A percentile compares a stretch with the other conserved stretches of the same genome.
Conservation (phyloP, 2,797 vertebrate genomes). For the Phaenicophaeus curvirostris region DNA sequence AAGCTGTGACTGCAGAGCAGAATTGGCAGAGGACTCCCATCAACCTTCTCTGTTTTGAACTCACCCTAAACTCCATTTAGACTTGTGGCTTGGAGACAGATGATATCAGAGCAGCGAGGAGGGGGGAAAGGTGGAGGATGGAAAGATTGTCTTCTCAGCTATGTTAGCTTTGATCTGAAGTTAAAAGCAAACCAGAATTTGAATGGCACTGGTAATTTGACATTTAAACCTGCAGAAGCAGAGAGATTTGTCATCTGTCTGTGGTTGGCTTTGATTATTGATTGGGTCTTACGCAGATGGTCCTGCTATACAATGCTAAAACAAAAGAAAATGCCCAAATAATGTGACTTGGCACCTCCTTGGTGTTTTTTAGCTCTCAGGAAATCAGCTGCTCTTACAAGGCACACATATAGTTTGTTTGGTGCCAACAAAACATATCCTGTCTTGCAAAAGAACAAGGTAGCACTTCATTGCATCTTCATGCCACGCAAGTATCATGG, state of each 20-base stretch:
- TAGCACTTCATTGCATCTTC: background rate
- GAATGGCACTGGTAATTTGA: background rate
- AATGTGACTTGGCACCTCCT: background rate
- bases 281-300: background rate
- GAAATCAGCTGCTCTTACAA: background rate
- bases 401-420: background rate
- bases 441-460: background rate
- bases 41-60: constrained; percentile 50
- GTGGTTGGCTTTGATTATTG: background rate
- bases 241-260: background rate
- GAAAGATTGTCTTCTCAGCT: constrained; percentile 24
- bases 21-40: constrained; percentile 63
- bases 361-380: background rate
- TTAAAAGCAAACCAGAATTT: background rate
- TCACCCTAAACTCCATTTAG: constrained; percentile 7
- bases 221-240: constrained; percentile 28
- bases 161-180: constrained; percentile 30
- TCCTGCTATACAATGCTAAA: background rate
- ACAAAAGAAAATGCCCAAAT: background rate
- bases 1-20: constrained; percentile 33
- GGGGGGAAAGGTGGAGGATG: rapidly evolving
- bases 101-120: constrained; percentile 1
- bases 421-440: background rate
- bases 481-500: background rate
- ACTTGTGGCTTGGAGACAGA: constrained; percentile 37